These are phyloP conservation scores for Perodicticus potto DNA, from an alignment of 2,797 vertebrate species.

Conservation along the genomic window DNA sequence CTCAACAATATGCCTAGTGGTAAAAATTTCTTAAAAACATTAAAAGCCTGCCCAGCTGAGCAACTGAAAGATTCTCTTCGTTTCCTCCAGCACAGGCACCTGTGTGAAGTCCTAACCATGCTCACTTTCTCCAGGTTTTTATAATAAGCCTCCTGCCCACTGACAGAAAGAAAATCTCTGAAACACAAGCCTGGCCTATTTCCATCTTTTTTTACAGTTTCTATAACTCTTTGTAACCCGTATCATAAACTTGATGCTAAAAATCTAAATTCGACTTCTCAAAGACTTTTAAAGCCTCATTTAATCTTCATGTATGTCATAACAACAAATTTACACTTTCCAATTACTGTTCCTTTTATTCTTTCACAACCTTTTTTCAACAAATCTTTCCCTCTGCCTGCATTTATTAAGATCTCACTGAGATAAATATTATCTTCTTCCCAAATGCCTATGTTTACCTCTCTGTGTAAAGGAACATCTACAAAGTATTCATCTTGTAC, in stretches of 20 bases:
- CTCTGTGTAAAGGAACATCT: not conserved
- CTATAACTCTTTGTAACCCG: not conserved
- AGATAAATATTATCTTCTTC: not conserved
- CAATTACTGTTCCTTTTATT: not conserved
- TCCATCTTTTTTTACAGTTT: not conserved
- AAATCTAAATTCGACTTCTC: not conserved
- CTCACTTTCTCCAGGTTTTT: not conserved
- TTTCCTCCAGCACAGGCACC: not conserved
- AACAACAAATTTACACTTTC: not conserved
- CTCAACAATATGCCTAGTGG: not conserved
- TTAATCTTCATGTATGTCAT: not conserved
- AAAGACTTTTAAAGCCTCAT: not conserved
- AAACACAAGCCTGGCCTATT: not conserved
- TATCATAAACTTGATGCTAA: not conserved
- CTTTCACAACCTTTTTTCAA: not conserved
- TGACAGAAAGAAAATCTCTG: not conserved
- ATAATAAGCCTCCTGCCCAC: not conserved
- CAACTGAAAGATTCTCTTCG: not conserved
- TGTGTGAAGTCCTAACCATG: not conserved
- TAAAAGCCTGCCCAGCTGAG: not conserved
- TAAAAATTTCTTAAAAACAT: not conserved
- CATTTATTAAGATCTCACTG: not conserved
- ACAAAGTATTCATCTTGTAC: not conserved
- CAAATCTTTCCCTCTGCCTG: not conserved
- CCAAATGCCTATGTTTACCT: not conserved